Evolutionary conservation across 2,113 vertebrate species (phyloP).

Genomic region (Myxocyprinus asiaticus): DNA sequence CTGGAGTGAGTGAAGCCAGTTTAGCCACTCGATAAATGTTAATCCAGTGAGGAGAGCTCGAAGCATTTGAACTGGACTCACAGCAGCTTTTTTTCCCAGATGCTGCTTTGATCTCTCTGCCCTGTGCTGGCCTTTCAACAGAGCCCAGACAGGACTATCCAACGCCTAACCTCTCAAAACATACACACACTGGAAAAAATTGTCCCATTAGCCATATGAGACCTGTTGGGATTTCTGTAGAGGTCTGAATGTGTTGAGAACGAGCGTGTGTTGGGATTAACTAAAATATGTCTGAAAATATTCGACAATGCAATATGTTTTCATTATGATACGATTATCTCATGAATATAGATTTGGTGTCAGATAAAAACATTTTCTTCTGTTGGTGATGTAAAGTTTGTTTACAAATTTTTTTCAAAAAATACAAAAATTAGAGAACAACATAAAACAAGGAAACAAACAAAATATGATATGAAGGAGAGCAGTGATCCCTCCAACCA

Average conservation of each 20-base stretch:
- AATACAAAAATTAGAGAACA: background rate
- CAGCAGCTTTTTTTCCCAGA: slow-evolving; percentile 79
- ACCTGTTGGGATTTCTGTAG: background rate
- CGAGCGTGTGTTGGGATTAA: no score
- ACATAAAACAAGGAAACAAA: background rate
- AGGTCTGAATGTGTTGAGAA: no score
- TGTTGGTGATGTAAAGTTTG: no score
- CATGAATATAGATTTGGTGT: no score
- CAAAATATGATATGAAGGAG: background rate
- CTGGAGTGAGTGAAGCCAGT: slow-evolving; percentile 86
- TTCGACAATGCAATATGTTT: no score
- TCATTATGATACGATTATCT: no score
- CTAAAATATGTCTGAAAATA: no score
- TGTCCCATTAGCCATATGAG: background rate
- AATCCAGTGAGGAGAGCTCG: slow-evolving; percentile 97
- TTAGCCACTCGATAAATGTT: slow-evolving; percentile 99
- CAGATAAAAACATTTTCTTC: no score
- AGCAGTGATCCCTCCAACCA: slow-evolving; percentile 21
- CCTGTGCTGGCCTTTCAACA: slow-evolving; percentile 81
- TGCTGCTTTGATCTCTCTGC: slow-evolving; percentile 84
- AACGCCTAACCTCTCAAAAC: background rate
- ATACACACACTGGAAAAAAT: background rate
- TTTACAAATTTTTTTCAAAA: background rate
- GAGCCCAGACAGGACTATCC: slow-evolving; percentile 69
- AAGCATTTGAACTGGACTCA: slow-evolving; percentile 95